Base-by-base conservation (phyloP, 2,888 invertebrate genomes). In the Uropetala carovei region DNA sequence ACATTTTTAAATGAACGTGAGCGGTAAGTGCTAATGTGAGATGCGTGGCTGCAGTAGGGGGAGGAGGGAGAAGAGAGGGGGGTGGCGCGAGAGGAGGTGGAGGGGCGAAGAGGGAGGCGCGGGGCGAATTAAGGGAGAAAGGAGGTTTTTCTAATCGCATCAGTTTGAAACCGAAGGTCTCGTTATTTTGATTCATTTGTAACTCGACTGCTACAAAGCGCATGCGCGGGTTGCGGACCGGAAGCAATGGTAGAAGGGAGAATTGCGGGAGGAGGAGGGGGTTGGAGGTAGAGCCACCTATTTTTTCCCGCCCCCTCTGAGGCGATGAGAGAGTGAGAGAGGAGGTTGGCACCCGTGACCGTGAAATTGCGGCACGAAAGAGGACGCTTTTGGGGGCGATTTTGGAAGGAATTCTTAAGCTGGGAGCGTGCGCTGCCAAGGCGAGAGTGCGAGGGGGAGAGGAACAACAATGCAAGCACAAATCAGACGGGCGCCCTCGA, bases 291-390 rank as follows among this genome's bases (percentile, higher is more conserved):
- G 5, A 43, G 43, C 43, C 43, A 43, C 43, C 43, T 43, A 43
- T 3, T 43, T 43, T 3, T 43, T 43, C 43, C 43, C 43, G 43
- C 43, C 1, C 43, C 43, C 43, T 43, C 43, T 43, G 43, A 43
- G 5, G 5, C 43, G 43, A 43, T 43, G 43, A 5, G 57, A 83
- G 57, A 56, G n/a, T n/a, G n/a, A n/a, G n/a, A n/a, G n/a, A n/a
- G n/a, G 83, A 83, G 83, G 56, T 57, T 57, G 83, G 83, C 83
- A 83, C 83, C 83, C 83, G 83, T 83, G 83, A 83, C 83, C 83
- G 83, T 83, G 83, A 83, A 83, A 83, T 83, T 83, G 83, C 56
- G 83, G 83, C 10, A 18, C 10, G 18, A 56, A n/a, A n/a, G 14
- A 10, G 56, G 14, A 18, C 16, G n/a, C 64, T 18, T n/a, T n/a